Evolutionary conservation across 2,113 vertebrate species (phyloP), one percentile per base, ranked within the genome.

Genomic region (Scatophagus argus): DNA sequence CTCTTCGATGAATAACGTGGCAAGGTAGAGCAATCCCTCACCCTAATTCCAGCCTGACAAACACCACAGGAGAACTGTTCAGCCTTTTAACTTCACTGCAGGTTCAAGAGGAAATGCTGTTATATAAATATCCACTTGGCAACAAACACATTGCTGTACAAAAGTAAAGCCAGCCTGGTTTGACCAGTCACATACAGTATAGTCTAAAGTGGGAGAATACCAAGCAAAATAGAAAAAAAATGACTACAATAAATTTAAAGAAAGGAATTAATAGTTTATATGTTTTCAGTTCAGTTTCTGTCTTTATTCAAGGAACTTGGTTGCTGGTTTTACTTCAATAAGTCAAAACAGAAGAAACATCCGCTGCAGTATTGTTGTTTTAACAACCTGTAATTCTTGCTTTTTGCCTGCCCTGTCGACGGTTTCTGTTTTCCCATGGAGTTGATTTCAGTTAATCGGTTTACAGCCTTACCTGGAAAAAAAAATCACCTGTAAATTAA

Each of bases 1-100:
- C 49, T 60, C 65, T 77, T 76, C 79, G 74, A 54, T 74, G 51
- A 69, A 77, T 59, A 67, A 55, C n/a, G 46, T 34, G 25, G 31
- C 43, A 27, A 55, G 21, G n/a, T 76, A 80, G 49, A 55, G 54
- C 32, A 55, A 61, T 72, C 59, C 12, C 8, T 74, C 32, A 43
- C 27, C 36, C 34, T 64, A 34, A 74, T 39, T 47, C 58, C 44
- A 65, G 47, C n/a, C 3, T n/a, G 43, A 54, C 44, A 29, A 58
- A 70, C 16, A 12, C 52, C 25, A 38, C 11, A 8, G 29, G n/a
- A 5, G 32, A 68, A 68, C 16, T 17, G 52, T 29, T 68, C 44
- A 49, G 14, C 52, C 43, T 14, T 13, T 3, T 41, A 56, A 25
- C 1, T 14, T 39, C 34, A 36, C 1, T 9, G 21, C 46, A 47